Conservation (phyloP, 2,797 vertebrate genomes). For the Spheniscus humboldti region DNA sequence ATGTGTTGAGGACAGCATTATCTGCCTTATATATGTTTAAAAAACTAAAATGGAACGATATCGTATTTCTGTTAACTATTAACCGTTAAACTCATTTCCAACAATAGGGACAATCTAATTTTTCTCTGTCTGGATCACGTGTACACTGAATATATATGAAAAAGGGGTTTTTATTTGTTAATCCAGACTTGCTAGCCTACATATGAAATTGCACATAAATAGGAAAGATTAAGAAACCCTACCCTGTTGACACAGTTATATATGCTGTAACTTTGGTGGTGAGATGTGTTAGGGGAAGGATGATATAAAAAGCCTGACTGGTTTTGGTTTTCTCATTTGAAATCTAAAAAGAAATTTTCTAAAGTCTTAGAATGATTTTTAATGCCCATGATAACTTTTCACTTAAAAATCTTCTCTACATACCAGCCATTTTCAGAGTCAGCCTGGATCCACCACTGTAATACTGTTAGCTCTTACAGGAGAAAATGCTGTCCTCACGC, state of each 20-base stretch:
- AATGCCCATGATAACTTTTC: not conserved
- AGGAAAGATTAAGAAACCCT: not conserved
- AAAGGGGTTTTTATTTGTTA: not conserved
- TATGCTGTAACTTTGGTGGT: not conserved
- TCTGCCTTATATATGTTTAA: not conserved
- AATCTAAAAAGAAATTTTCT: not conserved
- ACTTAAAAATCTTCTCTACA: not conserved
- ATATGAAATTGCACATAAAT: not conserved
- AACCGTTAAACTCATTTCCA: not conserved
- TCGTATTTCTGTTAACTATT: not conserved
- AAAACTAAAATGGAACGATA: not conserved
- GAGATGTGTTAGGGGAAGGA: not conserved
- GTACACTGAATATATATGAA: not conserved
- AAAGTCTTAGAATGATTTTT: not conserved
- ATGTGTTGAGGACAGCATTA: not conserved
- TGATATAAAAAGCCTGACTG: not conserved
- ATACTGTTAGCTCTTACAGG: not conserved
- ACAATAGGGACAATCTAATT: not conserved
- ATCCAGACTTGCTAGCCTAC: not conserved
- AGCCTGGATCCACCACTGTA: not conserved
- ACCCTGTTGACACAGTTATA: not conserved
- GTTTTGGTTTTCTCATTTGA: not conserved
- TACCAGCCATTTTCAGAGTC: not conserved
- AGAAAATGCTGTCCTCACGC: slow-evolving; percentile 1
- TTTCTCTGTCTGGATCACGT: rapidly evolving